Evolutionary conservation across 1,140 invertebrate genomes (phyloP).

Genomic region (Spodoptera litura): DNA sequence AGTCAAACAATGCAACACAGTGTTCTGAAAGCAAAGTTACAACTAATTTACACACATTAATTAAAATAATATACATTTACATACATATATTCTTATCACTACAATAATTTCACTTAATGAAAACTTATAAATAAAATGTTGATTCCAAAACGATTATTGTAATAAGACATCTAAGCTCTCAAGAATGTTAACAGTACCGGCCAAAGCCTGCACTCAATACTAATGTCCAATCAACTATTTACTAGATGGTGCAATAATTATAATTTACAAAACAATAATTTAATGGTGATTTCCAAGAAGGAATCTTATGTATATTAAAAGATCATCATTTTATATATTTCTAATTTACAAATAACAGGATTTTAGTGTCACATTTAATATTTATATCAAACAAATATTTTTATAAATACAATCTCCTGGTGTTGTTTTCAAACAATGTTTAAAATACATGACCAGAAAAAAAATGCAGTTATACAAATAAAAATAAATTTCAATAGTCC

Average conservation of each 20-base stretch:
- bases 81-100: constrained; percentile 28
- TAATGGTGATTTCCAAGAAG: background rate
- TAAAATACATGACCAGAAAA: background rate
- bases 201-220: constrained; percentile 16
- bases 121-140: constrained; percentile 35
- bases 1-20: constrained; percentile 39
- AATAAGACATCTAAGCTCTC: constrained; percentile 39
- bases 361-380: background rate
- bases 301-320: constrained; percentile 5
- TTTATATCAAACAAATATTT: background rate
- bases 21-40: constrained; percentile 42
- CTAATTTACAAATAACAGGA: constrained; percentile 2
- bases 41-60: constrained; percentile 38
- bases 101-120: constrained; percentile 38
- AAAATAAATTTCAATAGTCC: too few species aligned
- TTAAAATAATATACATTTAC: constrained; percentile 30
- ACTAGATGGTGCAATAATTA: constrained; percentile 27
- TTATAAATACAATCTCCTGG: too few species aligned
- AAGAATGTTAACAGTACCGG: constrained; percentile 42
- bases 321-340: constrained; percentile 11
- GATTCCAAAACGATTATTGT: constrained; percentile 37
- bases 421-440: background rate
- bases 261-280: constrained; percentile 26
- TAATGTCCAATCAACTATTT: constrained; percentile 8
- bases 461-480: too few species aligned